Base-by-base conservation (phyloP, 2,797 vertebrate genomes). In the Gymnocypris eckloni region DNA sequence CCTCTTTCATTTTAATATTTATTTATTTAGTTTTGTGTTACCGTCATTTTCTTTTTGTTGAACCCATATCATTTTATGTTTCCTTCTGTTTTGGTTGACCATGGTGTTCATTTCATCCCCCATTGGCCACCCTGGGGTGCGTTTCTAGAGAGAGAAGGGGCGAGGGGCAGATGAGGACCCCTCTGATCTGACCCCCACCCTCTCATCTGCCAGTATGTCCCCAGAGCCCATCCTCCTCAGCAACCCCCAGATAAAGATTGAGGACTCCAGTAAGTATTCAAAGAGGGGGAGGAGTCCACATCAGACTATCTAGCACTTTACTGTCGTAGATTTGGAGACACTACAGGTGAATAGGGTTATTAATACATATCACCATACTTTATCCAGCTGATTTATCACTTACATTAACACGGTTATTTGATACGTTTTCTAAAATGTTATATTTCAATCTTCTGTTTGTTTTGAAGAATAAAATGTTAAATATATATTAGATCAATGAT, bases 131-230 rank as follows among this genome's bases (percentile, higher is more conserved):
- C 75, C 75, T 20, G 91, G 90, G 91, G 87, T 86, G 93, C 90
- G 90, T 93, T 93, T 92, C 59, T 94, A 97, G 97, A 96, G 93
- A 95, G 96, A 96, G 93, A 96, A 95, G 93, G 96, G 95, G 92
- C 96, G 95, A 91, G 95, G 96, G 48, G 91, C 93, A 84, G 91
- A 92, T 77, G 91, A 90, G 90, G 89, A 96, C 94, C 96, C 96
- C 72, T 91, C 91, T 86, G 91, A 95, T 0, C 33, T 33, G 33
- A 92, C 93, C 91, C 95, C 95, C 94, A 95, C 93, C 90, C 94
- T 92, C 91, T 95, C 7, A 90, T 94, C 96, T 91, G 92, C 91
- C 96, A 93, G 94, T 94, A 94, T 92, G 90, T 92, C 93, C 95
- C 95, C 89, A 93, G 95, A 94, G 89, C 92, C 95, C 2, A 89